Percentiles rank a stretch among this genome's conserved stretches.
Evolutionary conservation across 2,888 invertebrate species (phyloP).

Genomic region (Nezara viridula): DNA sequence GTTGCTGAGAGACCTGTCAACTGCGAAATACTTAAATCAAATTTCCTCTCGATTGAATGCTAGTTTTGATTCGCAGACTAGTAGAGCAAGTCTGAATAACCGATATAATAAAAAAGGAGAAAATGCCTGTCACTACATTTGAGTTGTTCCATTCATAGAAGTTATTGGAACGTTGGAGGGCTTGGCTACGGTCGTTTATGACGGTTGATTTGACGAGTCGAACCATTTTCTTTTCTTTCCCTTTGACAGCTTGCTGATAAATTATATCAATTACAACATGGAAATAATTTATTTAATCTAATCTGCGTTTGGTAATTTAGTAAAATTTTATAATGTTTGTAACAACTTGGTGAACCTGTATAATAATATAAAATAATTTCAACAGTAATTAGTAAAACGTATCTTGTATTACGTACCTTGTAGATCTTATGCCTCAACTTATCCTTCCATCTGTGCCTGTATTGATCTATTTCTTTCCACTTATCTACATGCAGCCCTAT

Average conservation of each 20-base stretch:
- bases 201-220: neutral
- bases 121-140: neutral
- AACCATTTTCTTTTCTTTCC: neutral
- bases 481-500: too few species aligned
- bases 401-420: too few species aligned
- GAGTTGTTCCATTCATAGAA: neutral
- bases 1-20: neutral
- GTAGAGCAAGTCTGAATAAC: neutral
- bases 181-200: neutral
- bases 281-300: neutral
- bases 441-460: too few species aligned
- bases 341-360: too few species aligned
- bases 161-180: neutral
- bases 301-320: neutral
- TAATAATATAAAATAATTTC: too few species aligned
- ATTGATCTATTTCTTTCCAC: too few species aligned
- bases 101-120: neutral
- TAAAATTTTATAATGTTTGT: too few species aligned
- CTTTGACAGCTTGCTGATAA: neutral
- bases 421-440: too few species aligned
- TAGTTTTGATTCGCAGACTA: neutral
- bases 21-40: neutral
- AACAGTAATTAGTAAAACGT: too few species aligned
- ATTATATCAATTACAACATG: neutral
- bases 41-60: neutral